Percentiles rank a stretch among this genome's conserved stretches.
These are phyloP conservation scores for Ascaphus truei DNA, from an alignment of 2,113 vertebrate species.

Conservation along the genomic window DNA sequence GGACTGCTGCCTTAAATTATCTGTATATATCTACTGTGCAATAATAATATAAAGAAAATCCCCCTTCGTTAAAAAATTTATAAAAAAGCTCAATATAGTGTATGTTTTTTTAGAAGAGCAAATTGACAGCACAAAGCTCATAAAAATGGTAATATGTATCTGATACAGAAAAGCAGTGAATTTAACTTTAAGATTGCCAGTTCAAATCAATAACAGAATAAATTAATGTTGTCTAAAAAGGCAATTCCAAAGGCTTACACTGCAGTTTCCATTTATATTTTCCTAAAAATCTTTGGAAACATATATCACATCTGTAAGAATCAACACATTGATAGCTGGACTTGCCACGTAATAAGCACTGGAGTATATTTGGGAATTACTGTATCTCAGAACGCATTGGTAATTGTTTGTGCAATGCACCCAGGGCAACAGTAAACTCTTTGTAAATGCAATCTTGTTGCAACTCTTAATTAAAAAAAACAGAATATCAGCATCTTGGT, in stretches of 20 bases:
- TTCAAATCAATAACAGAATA: background rate
- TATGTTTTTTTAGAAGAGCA: background rate
- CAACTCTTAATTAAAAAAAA: too few relatives aligned
- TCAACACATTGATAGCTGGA: too few relatives aligned
- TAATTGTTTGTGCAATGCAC: too few relatives aligned
- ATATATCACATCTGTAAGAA: too few relatives aligned
- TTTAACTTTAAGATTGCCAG: background rate
- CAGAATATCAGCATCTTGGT: too few relatives aligned
- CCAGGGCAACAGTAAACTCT: too few relatives aligned
- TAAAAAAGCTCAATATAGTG: too few relatives aligned
- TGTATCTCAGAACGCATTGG: too few relatives aligned
- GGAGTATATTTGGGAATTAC: too few relatives aligned
- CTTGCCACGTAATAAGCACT: too few relatives aligned
- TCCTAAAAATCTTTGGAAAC: too few relatives aligned
- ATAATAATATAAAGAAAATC: background rate
- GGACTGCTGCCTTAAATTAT: background rate
- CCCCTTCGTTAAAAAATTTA: background rate
- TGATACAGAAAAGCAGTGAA: background rate
- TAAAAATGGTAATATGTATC: background rate
- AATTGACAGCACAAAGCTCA: background rate
- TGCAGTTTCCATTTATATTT: background rate
- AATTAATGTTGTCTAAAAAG: background rate
- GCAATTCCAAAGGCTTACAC: background rate
- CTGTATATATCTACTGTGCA: background rate
- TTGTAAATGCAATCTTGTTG: too few relatives aligned